phyloP scores from a whole-genome alignment of 2,113 vertebrate genomes.

The Hipposideros armiger region DNA sequence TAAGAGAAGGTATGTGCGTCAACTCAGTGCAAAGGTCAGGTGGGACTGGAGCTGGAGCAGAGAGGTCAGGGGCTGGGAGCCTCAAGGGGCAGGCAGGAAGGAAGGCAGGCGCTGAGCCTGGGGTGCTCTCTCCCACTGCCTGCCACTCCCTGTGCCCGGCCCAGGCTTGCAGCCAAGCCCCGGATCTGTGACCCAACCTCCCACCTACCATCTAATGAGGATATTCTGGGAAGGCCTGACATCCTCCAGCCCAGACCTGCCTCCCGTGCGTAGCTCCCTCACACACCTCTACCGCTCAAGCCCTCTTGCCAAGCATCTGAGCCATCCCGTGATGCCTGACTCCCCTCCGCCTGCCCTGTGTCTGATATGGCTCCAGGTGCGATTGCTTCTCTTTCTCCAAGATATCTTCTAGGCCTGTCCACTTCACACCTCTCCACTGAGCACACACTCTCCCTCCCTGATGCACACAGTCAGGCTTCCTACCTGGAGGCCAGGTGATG shows the following conservation, averaged over 20 bases:
- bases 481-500: not conserved
- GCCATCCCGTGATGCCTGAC: not conserved
- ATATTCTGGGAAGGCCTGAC: not conserved
- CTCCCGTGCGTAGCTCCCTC: not conserved
- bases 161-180: not conserved
- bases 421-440: too few relatives aligned
- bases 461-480: not conserved
- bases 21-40: not conserved
- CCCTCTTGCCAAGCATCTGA: not conserved
- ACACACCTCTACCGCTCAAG: not conserved
- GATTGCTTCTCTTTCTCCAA: too few relatives aligned
- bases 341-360: rapidly evolving
- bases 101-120: not conserved
- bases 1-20: not conserved
- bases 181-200: not conserved
- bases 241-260: not conserved
- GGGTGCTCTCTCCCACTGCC: not conserved
- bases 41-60: not conserved
- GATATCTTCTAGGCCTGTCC: too few relatives aligned
- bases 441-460: too few relatives aligned
- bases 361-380: not conserved
- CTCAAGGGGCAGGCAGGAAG: not conserved
- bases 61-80: not conserved
- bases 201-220: not conserved
- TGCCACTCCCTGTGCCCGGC: not conserved